A percentile compares a stretch with the other conserved stretches of the same genome.
These are phyloP conservation scores for Drosophila austrosaltans DNA, from an alignment of 2,888 invertebrate genomes.

Conservation along the genomic window DNA sequence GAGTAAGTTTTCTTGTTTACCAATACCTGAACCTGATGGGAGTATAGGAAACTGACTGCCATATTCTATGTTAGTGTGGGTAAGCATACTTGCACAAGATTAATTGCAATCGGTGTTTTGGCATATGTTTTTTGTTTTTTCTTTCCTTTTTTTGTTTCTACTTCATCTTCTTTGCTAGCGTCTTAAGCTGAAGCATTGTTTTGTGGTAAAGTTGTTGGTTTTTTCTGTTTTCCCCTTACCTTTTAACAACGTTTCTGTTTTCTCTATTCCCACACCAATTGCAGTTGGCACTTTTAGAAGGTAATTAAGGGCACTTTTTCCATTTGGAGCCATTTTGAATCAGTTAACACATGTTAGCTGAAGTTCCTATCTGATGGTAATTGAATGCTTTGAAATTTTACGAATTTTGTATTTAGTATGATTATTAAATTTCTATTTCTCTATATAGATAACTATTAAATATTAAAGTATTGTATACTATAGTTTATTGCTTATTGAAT, in stretches of 20 bases:
- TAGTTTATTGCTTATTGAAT: too few relatives aligned
- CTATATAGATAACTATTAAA: too few relatives aligned
- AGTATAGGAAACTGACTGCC: not conserved
- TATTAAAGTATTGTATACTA: too few relatives aligned
- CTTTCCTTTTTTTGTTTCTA: slow-evolving; percentile 30
- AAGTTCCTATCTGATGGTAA: not conserved
- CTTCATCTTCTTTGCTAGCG: slow-evolving; percentile 45
- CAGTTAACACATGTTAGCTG: slow-evolving; percentile 60
- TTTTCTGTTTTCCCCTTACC: not conserved
- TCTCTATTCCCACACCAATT: not conserved
- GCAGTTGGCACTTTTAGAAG: slow-evolving; percentile 66
- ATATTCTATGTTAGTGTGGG: slow-evolving; percentile 2
- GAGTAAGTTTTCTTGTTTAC: slow-evolving; percentile 60
- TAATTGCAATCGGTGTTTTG: slow-evolving; percentile 80
- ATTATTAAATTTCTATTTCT: too few relatives aligned
- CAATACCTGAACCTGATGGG: slow-evolving; percentile 29
- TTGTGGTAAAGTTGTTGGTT: slow-evolving; percentile 36
- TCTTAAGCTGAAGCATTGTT: slow-evolving; percentile 32
- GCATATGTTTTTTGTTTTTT: slow-evolving; percentile 72
- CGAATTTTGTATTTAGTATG: too few relatives aligned
- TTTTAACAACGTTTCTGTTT: too few relatives aligned
- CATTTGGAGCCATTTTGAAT: slow-evolving; percentile 11
- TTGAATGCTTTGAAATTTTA: too few relatives aligned
- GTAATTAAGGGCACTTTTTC: slow-evolving; percentile 56
- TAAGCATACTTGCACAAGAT: slow-evolving; percentile 71